These are phyloP conservation scores for Baryphthengus martii DNA, from an alignment of 2,113 vertebrate genomes.

Conservation along the genomic window DNA sequence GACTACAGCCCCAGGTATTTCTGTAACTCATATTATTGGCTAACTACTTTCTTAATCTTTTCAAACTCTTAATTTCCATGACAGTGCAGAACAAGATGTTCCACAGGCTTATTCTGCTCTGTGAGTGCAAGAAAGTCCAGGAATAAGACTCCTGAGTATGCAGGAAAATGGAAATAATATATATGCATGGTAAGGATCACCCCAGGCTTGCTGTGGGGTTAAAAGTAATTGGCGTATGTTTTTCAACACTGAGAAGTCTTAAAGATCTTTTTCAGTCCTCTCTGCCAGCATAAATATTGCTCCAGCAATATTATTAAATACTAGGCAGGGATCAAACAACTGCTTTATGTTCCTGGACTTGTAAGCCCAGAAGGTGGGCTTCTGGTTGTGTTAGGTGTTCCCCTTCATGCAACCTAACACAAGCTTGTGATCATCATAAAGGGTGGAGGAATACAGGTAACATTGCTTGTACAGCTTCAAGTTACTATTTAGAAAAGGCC, in stretches of 20 bases:
- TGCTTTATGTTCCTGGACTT: background rate
- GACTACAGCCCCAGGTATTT: background rate
- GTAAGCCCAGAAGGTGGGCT: background rate
- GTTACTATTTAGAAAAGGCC: background rate
- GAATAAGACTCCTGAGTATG: background rate
- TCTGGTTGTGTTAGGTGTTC: background rate
- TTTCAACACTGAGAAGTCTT: background rate
- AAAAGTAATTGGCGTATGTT: background rate
- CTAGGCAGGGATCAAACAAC: background rate
- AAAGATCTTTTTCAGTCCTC: background rate
- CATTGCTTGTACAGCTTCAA: background rate
- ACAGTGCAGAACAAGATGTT: background rate
- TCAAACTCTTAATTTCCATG: background rate
- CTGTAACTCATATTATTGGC: background rate
- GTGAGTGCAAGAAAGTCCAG: background rate
- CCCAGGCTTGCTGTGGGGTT: background rate
- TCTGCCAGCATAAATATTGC: background rate
- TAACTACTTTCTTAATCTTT: background rate
- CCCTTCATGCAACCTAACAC: background rate
- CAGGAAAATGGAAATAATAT: background rate
- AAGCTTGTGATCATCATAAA: background rate
- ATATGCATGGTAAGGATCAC: background rate
- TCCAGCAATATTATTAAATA: background rate
- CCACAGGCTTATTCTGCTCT: background rate
- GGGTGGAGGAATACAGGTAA: background rate